Percentiles rank a stretch among this genome's conserved stretches.
phyloP scores from a whole-genome alignment of 2,888 invertebrate species.

The Tenthredo notha region DNA sequence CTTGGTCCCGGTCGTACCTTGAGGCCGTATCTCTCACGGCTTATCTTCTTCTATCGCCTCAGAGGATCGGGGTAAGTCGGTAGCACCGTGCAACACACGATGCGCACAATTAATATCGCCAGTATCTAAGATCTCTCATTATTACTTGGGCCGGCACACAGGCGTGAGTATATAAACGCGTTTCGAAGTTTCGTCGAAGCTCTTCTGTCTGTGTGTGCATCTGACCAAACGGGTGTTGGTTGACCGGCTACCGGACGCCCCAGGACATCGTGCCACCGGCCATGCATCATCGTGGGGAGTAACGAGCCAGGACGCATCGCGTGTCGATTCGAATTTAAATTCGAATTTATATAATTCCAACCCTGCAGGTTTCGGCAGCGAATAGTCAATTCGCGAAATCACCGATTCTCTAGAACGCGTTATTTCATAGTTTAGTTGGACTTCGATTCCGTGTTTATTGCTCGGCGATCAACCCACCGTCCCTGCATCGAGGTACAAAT shows the following conservation, averaged over 20 bases:
- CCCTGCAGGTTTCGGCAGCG: conserved; percentile 6
- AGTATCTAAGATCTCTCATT: conserved; percentile 78
- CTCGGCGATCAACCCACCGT: conserved; percentile 28
- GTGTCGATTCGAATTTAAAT: conserved; percentile 78
- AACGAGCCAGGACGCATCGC: conserved; percentile 76
- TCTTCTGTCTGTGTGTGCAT: background rate
- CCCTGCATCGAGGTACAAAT: conserved; percentile 50
- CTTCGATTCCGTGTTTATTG: background rate
- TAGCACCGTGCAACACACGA: conserved; percentile 74
- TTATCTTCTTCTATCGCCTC: conserved; percentile 64
- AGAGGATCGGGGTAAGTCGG: conserved; percentile 72
- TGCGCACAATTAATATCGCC: conserved; percentile 77
- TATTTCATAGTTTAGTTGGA: conserved; percentile 48
- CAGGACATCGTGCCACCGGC: conserved; percentile 74
- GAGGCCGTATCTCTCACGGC: conserved; percentile 34
- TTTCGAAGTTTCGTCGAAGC: conserved; percentile 30
- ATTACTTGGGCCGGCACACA: conserved; percentile 69
- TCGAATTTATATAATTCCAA: conserved; percentile 69
- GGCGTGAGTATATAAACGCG: conserved; percentile 37
- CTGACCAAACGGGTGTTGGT: conserved; percentile 19
- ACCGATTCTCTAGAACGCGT: conserved; percentile 38
- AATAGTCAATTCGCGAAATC: conserved; percentile 15
- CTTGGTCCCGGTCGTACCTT: conserved; percentile 40
- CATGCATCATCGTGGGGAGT: conserved; percentile 73
- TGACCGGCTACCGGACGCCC: conserved; percentile 75